Conservation (phyloP, 2,888 invertebrate genomes). For the Phortica okadai region DNA sequence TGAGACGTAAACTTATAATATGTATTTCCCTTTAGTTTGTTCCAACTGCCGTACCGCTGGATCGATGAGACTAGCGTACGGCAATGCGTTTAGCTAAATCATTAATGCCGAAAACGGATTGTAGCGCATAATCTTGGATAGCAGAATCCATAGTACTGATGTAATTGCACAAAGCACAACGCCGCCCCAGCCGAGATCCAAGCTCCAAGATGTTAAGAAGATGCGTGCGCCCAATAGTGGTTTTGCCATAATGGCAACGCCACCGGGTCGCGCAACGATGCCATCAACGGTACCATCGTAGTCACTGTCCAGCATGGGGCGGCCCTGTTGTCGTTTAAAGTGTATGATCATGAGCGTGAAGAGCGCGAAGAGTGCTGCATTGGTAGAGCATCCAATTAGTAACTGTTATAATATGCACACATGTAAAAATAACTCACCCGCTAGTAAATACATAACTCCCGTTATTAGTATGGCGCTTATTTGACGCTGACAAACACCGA, state of each 20-base stretch:
- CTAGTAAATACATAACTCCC: slow-evolving; percentile 94
- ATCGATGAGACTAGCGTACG: slow-evolving; percentile 62
- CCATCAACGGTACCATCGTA: slow-evolving; percentile 85
- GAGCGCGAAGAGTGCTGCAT: slow-evolving; percentile 90
- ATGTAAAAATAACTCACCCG: slow-evolving; percentile 81
- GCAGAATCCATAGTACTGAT: slow-evolving; percentile 89
- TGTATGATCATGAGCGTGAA: slow-evolving; percentile 95
- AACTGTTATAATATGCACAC: neutral
- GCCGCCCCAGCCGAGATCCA: slow-evolving; percentile 91
- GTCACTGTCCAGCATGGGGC: slow-evolving; percentile 80
- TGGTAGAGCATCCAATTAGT: neutral
- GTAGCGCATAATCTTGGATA: slow-evolving; percentile 94
- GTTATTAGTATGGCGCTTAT: slow-evolving; percentile 95
- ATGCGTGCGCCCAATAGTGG: slow-evolving; percentile 83
- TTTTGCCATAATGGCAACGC: slow-evolving; percentile 78
- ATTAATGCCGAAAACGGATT: slow-evolving; percentile 87
- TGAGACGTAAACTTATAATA: slow-evolving; percentile 47
- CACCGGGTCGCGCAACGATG: slow-evolving; percentile 79
- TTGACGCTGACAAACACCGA: slow-evolving; percentile 93
- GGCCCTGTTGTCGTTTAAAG: slow-evolving; percentile 88
- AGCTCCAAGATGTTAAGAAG: slow-evolving; percentile 88
- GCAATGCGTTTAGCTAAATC: slow-evolving; percentile 77
- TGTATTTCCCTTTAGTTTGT: slow-evolving; percentile 63
- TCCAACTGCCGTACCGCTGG: slow-evolving; percentile 57
- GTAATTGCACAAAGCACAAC: slow-evolving; percentile 89